Base-by-base conservation (phyloP, 2,113 vertebrate species). In the Oreochromis tanganicae region DNA sequence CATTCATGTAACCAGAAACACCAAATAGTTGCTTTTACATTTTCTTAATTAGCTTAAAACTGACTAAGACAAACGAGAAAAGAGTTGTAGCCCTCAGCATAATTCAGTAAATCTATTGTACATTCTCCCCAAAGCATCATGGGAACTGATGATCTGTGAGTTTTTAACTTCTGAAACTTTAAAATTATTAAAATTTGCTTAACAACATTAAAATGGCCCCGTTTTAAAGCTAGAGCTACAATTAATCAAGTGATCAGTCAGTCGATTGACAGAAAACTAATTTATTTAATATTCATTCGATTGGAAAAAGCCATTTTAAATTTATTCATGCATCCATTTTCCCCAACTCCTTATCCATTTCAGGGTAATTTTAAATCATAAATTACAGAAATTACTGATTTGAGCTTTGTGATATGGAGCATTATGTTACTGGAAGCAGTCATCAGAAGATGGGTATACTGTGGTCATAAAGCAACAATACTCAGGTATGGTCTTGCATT, bases 401-500 rank as follows among this genome's bases (percentile, higher is more conserved):
- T 75, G 24, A 48, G 5, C 13, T 73, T 46, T 46, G 68, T 73
- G 0, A 73, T 46, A 27, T 4, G 41, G 68, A 10, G 14, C 68
- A 48, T 75, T 48, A 48, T 17, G 24, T 24, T 75, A 27, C 38
- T 73, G 14, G 68, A 73, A 4, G 16, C 13, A 27, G 68, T 24
- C 66, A 27, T 46, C 21, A 6, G 12, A 73, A 27, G n/a, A 71
- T 46, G 66, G 5, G 66, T 73, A 68, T 41, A 68, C 11, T 41
- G 19, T 68, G 36, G 19, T 41, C 36, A 68, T 68, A 68, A 68
- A 68, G 63, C 11, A 41, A 41, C 63, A 41, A 21, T 68, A 68
- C 36, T 68, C 63, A 41, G 3, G 0, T 0, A 1, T 38, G 36
- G 0, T 68, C 36, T 41, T 38, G 4, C 63, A 68, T 68, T 68